These are phyloP conservation scores for Hylaea fasciaria DNA, from an alignment of 2,888 invertebrate genomes.

Conservation along the genomic window DNA sequence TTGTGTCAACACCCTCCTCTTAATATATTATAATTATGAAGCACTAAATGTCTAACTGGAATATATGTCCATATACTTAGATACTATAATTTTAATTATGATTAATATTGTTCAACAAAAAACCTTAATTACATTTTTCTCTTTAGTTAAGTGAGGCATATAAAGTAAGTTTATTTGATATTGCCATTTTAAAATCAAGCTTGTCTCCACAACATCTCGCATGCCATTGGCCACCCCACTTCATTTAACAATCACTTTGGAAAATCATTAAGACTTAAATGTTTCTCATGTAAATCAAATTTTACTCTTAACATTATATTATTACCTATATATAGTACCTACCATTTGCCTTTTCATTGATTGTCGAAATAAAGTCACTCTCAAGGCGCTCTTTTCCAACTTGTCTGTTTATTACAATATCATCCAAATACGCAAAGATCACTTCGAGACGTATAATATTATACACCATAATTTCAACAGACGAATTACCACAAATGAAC, in stretches of 20 bases:
- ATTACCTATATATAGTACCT: too few relatives aligned
- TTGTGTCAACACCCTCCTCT: slow-evolving; percentile 25
- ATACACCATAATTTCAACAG: too few relatives aligned
- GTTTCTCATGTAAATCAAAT: background rate
- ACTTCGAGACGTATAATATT: too few relatives aligned
- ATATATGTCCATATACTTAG: slow-evolving; percentile 8
- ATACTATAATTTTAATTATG: slow-evolving; percentile 20
- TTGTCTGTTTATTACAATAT: background rate
- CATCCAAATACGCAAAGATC: too few relatives aligned
- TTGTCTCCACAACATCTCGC: slow-evolving; percentile 33
- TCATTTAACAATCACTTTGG: slow-evolving; percentile 16
- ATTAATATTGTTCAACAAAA: slow-evolving; percentile 13
- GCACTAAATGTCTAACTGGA: slow-evolving; percentile 22
- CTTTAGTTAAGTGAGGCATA: slow-evolving; percentile 42
- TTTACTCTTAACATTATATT: slow-evolving; percentile 6
- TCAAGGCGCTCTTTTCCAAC: slow-evolving; percentile 8
- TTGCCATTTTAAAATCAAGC: slow-evolving; percentile 37
- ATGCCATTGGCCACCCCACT: slow-evolving; percentile 29
- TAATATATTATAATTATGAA: slow-evolving; percentile 8
- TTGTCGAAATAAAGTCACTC: slow-evolving; percentile 46
- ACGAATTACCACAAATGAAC: background rate
- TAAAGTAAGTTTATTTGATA: slow-evolving; percentile 43
- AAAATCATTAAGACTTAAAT: background rate
- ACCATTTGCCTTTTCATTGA: slow-evolving; percentile 47
- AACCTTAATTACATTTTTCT: slow-evolving; percentile 34